phyloP scores from a whole-genome alignment of 37 sponge, comb jelly and placozoan genomes.

The Spongilla lacustris region DNA sequence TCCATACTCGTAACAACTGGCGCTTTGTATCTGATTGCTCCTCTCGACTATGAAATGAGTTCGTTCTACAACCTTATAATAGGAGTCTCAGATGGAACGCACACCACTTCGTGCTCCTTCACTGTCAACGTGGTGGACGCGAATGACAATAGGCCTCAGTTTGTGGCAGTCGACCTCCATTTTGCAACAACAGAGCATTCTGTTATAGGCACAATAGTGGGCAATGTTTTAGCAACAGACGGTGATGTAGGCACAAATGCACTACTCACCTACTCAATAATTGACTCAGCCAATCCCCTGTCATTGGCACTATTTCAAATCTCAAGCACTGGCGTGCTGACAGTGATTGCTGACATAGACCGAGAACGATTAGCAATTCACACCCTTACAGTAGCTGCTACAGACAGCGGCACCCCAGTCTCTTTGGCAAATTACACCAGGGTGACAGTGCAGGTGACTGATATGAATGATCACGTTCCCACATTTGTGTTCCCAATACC shows the following conservation, averaged over 20 bases:
- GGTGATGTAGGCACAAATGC: slow-evolving; percentile 5
- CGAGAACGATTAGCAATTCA: slow-evolving; percentile 42
- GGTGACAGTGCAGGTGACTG: slow-evolving; percentile 59
- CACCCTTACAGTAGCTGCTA: slow-evolving; percentile 43
- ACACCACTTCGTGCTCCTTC: not conserved
- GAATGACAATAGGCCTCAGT: slow-evolving; percentile 62
- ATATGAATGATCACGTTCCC: slow-evolving; percentile 74
- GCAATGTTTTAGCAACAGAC: slow-evolving; percentile 45
- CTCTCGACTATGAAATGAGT: slow-evolving; percentile 25
- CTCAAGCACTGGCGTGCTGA: not conserved
- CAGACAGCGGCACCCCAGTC: slow-evolving; percentile 24
- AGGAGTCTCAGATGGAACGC: slow-evolving; percentile 18
- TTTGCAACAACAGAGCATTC: slow-evolving; percentile 34
- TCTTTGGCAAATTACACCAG: slow-evolving; percentile 34
- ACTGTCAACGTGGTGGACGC: slow-evolving; percentile 26
- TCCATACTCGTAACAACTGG: slow-evolving; percentile 60
- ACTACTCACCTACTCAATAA: slow-evolving; percentile 38
- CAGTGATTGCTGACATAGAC: slow-evolving; percentile 21
- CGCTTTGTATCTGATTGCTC: slow-evolving; percentile 37
- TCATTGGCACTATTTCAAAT: slow-evolving; percentile 25
- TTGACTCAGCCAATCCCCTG: slow-evolving; percentile 22
- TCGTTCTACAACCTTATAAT: not conserved
- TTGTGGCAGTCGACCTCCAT: slow-evolving; percentile 1
- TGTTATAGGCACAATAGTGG: not conserved
- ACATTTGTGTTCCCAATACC: slow-evolving; percentile 18